These are phyloP conservation scores for Brachyptera risi DNA, from an alignment of 2,888 invertebrate genomes.

Conservation along the genomic window DNA sequence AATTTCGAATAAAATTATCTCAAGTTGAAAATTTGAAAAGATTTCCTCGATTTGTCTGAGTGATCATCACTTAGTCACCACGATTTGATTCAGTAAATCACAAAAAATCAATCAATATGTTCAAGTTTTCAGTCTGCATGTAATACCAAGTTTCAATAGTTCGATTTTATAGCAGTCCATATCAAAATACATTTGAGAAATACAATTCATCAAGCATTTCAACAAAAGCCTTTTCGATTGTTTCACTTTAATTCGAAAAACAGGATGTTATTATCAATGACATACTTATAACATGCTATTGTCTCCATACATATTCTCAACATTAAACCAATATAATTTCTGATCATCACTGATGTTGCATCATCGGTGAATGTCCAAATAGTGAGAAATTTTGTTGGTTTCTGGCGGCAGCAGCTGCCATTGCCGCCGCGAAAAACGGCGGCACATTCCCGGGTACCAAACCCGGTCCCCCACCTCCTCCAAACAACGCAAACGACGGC, in stretches of 20 bases:
- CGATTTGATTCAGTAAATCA: too few relatives aligned
- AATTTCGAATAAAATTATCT: too few relatives aligned
- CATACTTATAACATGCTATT: not conserved
- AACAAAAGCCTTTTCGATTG: conserved; percentile 17
- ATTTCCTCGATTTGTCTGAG: too few relatives aligned
- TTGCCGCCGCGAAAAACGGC: conserved; percentile 63
- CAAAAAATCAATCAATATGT: too few relatives aligned
- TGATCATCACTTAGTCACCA: too few relatives aligned
- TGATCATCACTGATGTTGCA: conserved; percentile 24
- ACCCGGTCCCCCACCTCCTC: conserved; percentile 38
- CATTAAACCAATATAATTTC: too few relatives aligned
- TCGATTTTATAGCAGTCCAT: too few relatives aligned
- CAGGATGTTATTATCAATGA: not conserved
- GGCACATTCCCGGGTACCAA: conserved; percentile 46
- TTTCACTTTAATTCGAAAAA: not conserved
- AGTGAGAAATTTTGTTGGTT: conserved; percentile 15
- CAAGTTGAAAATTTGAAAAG: too few relatives aligned
- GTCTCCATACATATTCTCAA: not conserved
- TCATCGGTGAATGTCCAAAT: conserved; percentile 11
- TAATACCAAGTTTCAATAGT: too few relatives aligned
- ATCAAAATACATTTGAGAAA: too few relatives aligned
- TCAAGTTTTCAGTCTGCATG: too few relatives aligned
- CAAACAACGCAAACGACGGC: conserved; percentile 46
- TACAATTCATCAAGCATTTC: too few relatives aligned
- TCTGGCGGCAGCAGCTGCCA: conserved; percentile 54